Evolutionary conservation across 1,140 invertebrate species (phyloP).

Genomic region (Ooceraea biroi): DNA sequence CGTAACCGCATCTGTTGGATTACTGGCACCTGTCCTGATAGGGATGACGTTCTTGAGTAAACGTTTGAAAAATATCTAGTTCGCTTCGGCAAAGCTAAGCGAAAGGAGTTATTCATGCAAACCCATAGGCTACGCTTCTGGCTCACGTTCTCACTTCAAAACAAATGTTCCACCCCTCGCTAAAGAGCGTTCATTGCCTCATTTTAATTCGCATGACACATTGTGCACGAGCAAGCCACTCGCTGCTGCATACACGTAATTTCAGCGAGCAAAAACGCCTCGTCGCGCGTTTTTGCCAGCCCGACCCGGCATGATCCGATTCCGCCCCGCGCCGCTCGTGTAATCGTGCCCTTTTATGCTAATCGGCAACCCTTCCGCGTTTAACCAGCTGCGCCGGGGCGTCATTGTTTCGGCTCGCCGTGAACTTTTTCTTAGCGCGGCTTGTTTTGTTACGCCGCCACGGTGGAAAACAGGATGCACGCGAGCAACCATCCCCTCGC

Average conservation of each 20-base stretch:
- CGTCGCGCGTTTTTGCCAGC: constrained; percentile 34
- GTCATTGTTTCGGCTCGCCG: constrained; percentile 66
- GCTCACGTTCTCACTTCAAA: neutral
- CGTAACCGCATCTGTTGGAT: neutral
- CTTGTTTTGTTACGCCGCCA: constrained; percentile 44
- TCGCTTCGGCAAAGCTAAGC: constrained; percentile 12
- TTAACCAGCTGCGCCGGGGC: constrained; percentile 81
- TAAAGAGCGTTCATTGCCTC: neutral
- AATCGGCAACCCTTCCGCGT: constrained; percentile 83
- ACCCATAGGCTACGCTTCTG: neutral
- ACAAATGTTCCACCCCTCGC: neutral
- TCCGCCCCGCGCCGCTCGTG: constrained; percentile 71
- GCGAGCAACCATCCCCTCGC: constrained; percentile 38
- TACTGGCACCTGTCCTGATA: neutral
- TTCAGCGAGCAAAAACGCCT: constrained; percentile 50
- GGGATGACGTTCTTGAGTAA: neutral
- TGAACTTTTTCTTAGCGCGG: constrained; percentile 58
- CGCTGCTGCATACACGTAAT: constrained; percentile 23
- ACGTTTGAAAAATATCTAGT: neutral
- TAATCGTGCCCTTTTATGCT: constrained; percentile 83
- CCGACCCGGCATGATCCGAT: constrained; percentile 62
- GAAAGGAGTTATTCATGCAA: neutral
- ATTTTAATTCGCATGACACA: constrained; percentile 9
- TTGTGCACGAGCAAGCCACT: constrained; percentile 34
- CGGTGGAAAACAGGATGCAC: constrained; percentile 65